A percentile compares a stretch with the other conserved stretches of the same genome.
These are phyloP conservation scores for Cantharis flavilabris DNA, from an alignment of 2,888 invertebrate genomes.

Conservation along the genomic window DNA sequence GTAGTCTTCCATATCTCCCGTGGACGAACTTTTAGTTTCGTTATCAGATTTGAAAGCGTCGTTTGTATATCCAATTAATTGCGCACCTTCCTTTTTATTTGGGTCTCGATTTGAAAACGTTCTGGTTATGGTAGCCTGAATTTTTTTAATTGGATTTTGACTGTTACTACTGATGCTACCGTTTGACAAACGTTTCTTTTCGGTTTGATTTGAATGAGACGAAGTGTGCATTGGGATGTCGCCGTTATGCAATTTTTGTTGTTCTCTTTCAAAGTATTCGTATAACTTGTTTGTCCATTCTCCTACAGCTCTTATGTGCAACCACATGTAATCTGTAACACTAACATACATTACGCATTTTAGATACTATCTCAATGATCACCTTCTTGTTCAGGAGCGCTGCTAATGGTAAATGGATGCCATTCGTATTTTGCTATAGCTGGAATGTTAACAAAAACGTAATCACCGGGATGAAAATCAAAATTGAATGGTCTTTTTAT, in stretches of 20 bases:
- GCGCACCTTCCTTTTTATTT: slow-evolving; percentile 44
- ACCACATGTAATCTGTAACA: slow-evolving; percentile 80
- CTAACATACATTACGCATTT: background rate
- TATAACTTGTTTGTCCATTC: slow-evolving; percentile 92
- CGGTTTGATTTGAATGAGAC: slow-evolving; percentile 35
- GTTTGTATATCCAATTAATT: slow-evolving; percentile 52
- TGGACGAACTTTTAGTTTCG: slow-evolving; percentile 37
- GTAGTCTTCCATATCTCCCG: slow-evolving; percentile 41
- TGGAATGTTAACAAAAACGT: slow-evolving; percentile 91
- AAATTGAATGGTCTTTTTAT: slow-evolving; percentile 86
- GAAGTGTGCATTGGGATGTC: slow-evolving; percentile 58
- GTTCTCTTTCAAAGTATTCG: slow-evolving; percentile 83
- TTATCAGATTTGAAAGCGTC: slow-evolving; percentile 48
- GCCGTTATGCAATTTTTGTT: slow-evolving; percentile 72
- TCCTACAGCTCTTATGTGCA: slow-evolving; percentile 91
- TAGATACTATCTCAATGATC: background rate
- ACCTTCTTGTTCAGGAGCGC: slow-evolving; percentile 93
- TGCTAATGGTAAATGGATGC: slow-evolving; percentile 97
- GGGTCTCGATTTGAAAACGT: slow-evolving; percentile 59
- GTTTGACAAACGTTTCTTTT: slow-evolving; percentile 41
- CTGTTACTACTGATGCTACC: slow-evolving; percentile 44
- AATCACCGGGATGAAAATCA: slow-evolving; percentile 90
- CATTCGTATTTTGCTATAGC: slow-evolving; percentile 91
- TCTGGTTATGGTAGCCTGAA: slow-evolving; percentile 56
- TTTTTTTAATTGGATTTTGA: slow-evolving; percentile 49